phyloP scores from a whole-genome alignment of 2,113 vertebrate species.

The Tyrannus savana region DNA sequence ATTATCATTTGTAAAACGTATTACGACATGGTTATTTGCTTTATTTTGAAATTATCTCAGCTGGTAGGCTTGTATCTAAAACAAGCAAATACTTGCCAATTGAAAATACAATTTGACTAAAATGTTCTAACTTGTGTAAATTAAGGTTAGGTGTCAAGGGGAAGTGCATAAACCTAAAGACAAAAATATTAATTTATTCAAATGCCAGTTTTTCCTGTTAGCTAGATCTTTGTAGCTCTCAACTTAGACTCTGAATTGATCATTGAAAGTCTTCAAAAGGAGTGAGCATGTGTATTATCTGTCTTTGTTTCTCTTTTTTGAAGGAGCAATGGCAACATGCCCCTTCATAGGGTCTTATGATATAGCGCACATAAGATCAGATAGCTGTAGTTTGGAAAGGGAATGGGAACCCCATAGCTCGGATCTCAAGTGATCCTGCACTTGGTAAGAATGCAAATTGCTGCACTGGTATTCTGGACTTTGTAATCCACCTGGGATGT shows the following conservation, averaged over 20 bases:
- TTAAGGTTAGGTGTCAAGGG: not conserved
- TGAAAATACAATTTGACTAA: not conserved
- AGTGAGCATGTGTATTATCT: not conserved
- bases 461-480: not conserved
- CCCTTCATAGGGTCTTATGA: not conserved
- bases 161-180: not conserved
- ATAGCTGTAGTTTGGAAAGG: not conserved
- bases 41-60: constrained; percentile 1
- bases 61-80: not conserved
- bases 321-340: not conserved
- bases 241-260: not conserved
- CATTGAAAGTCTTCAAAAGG: not conserved
- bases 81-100: not conserved
- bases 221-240: not conserved
- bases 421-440: not conserved
- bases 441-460: not conserved
- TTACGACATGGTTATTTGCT: not conserved
- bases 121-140: not conserved
- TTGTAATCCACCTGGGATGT: not conserved
- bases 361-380: not conserved
- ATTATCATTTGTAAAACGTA: not conserved
- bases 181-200: not conserved
- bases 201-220: not conserved
- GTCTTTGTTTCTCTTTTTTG: not conserved
- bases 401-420: not conserved